phyloP scores from a whole-genome alignment of 1,140 invertebrate genomes.

The Ips nitidus region DNA sequence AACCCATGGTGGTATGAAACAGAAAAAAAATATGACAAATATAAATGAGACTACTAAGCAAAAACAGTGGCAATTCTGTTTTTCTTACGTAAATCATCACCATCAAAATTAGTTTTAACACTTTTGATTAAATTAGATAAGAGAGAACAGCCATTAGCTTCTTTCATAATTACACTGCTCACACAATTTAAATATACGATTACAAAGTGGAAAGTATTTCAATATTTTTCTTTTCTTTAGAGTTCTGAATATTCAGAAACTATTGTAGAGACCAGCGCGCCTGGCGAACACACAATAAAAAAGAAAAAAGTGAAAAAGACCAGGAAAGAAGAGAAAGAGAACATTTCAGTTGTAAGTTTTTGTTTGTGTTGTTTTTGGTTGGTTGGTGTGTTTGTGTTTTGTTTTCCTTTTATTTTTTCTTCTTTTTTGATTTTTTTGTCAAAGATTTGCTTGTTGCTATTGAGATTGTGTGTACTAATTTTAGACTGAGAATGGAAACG shows the following conservation, averaged over 20 bases:
- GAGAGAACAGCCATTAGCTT: conserved; percentile 8
- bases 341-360: conserved; percentile 64
- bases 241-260: conserved; percentile 51
- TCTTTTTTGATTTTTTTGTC: conserved; percentile 6
- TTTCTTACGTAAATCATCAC: too few relatives aligned
- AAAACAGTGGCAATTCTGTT: too few relatives aligned
- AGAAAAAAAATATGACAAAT: too few relatives aligned
- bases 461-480: conserved; percentile 34
- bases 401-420: conserved; percentile 33
- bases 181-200: too few relatives aligned
- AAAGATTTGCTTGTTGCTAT: not conserved
- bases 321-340: conserved; percentile 64
- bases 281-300: conserved; percentile 44
- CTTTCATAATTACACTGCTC: not conserved
- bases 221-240: conserved; percentile 39
- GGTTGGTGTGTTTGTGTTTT: conserved; percentile 10
- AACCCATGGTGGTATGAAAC: too few relatives aligned
- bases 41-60: too few relatives aligned
- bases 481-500: conserved; percentile 50
- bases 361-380: conserved; percentile 35
- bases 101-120: too few relatives aligned
- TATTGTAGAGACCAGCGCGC: conserved; percentile 33
- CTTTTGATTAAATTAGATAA: not conserved
- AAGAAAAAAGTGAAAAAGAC: conserved; percentile 65
- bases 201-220: not conserved